Percentiles rank a stretch among this genome's conserved stretches.
phyloP scores from a whole-genome alignment of 2,797 vertebrate genomes.

The Leucoraja ocellata region DNA sequence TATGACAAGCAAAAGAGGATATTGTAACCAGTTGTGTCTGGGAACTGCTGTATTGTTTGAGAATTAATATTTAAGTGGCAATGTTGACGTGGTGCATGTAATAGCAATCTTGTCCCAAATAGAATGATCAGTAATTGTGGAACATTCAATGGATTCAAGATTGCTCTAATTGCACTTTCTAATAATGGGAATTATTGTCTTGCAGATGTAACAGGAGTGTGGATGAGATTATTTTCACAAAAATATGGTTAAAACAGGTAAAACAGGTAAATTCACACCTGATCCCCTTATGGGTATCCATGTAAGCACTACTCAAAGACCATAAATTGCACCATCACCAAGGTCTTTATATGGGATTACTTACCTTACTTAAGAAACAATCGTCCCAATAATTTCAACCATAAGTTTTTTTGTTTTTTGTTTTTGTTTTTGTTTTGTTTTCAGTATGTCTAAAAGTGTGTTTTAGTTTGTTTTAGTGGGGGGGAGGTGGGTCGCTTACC shows the following conservation, averaged over 20 bases:
- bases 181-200: neutral
- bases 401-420: neutral
- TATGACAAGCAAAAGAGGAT: neutral
- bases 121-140: neutral
- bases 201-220: no score
- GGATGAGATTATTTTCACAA: neutral
- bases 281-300: neutral
- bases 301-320: neutral
- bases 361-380: neutral
- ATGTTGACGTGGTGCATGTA: neutral
- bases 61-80: neutral
- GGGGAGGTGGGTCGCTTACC: no score
- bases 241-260: neutral
- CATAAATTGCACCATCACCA: neutral
- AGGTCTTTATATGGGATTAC: neutral
- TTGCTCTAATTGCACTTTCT: neutral
- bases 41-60: neutral
- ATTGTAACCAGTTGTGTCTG: neutral
- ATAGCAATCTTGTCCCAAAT: no score
- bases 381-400: neutral
- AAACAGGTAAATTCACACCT: neutral
- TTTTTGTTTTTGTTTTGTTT: no score
- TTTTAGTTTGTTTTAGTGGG: no score
- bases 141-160: neutral
- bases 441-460: no score